Evolutionary conservation across 2,888 invertebrate genomes (phyloP).

Genomic region (Acleris cristana): DNA sequence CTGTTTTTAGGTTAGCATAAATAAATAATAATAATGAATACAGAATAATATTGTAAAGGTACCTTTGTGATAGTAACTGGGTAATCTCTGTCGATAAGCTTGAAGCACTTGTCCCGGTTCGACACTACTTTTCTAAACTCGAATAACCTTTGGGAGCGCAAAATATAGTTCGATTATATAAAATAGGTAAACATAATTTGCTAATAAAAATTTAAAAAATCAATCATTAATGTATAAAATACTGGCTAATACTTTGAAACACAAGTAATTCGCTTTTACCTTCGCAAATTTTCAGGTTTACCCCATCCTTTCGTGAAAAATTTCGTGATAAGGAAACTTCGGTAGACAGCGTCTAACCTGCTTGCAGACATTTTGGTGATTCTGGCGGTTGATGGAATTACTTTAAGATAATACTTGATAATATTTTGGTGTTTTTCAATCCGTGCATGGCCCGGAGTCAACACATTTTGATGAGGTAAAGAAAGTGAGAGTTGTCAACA

Average conservation of each 20-base stretch:
- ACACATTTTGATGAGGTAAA: constrained; percentile 30
- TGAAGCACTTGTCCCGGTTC: constrained; percentile 91
- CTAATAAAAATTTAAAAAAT: constrained; percentile 21
- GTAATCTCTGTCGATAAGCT: constrained; percentile 91
- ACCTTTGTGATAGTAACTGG: constrained; percentile 95
- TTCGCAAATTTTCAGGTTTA: constrained; percentile 93
- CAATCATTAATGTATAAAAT: not conserved
- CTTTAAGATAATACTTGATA: not conserved
- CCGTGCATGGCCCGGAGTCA: constrained; percentile 31
- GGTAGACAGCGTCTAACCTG: constrained; percentile 91
- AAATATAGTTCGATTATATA: constrained; percentile 37
- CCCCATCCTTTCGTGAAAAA: constrained; percentile 99
- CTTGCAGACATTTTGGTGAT: constrained; percentile 82
- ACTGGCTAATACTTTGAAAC: not conserved
- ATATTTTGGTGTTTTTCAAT: constrained; percentile 25
- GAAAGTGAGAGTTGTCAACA: constrained; percentile 34
- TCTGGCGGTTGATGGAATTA: constrained; percentile 40
- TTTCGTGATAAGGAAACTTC: constrained; percentile 93
- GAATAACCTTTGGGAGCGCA: constrained; percentile 87
- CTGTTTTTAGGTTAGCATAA: constrained; percentile 19
- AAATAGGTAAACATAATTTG: constrained; percentile 31
- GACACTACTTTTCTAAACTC: constrained; percentile 95
- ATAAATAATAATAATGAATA: constrained; percentile 5
- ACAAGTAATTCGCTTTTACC: constrained; percentile 74
- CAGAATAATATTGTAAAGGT: constrained; percentile 43